Percentiles rank a stretch among this genome's conserved stretches.
Conservation (phyloP, 2,888 invertebrate species). For the Lucinisca nassula region DNA sequence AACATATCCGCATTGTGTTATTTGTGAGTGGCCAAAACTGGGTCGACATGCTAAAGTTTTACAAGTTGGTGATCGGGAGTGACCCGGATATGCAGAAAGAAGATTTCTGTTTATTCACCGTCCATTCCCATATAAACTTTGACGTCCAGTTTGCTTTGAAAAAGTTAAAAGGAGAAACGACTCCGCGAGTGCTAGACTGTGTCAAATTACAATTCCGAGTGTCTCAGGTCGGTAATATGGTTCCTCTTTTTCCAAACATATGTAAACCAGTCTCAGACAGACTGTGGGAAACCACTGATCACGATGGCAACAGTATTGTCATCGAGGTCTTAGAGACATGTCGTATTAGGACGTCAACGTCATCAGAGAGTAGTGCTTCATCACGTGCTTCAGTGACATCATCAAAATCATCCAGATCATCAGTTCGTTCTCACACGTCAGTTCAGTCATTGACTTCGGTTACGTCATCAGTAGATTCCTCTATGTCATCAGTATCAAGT, state of each 20-base stretch:
- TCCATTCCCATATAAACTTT: constrained; percentile 78
- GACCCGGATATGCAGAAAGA: constrained; percentile 78
- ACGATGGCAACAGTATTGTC: constrained; percentile 83
- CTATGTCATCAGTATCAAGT: constrained; percentile 40
- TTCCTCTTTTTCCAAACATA: constrained; percentile 84
- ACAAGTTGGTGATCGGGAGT: constrained; percentile 79
- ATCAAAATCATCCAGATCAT: constrained; percentile 35
- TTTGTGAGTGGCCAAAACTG: constrained; percentile 81
- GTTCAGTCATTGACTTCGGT: constrained; percentile 66
- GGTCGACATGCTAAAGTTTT: constrained; percentile 83
- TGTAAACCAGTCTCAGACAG: constrained; percentile 81
- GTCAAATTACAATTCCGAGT: constrained; percentile 82
- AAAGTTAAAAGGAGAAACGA: constrained; percentile 73
- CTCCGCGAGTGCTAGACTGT: constrained; percentile 71
- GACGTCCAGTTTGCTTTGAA: constrained; percentile 85
- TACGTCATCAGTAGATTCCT: constrained; percentile 63
- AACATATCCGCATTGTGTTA: constrained; percentile 81
- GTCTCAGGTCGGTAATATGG: constrained; percentile 80
- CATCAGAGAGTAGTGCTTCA: constrained; percentile 26
- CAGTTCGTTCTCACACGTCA: constrained; percentile 55
- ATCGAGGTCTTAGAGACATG: constrained; percentile 72
- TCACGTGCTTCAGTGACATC: constrained; percentile 32
- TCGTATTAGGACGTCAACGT: constrained; percentile 53
- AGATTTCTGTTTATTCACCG: constrained; percentile 84
- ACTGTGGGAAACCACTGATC: constrained; percentile 83